Evolutionary conservation across 2,797 vertebrate species (phyloP).

Genomic region (Microhierax caerulescens): DNA sequence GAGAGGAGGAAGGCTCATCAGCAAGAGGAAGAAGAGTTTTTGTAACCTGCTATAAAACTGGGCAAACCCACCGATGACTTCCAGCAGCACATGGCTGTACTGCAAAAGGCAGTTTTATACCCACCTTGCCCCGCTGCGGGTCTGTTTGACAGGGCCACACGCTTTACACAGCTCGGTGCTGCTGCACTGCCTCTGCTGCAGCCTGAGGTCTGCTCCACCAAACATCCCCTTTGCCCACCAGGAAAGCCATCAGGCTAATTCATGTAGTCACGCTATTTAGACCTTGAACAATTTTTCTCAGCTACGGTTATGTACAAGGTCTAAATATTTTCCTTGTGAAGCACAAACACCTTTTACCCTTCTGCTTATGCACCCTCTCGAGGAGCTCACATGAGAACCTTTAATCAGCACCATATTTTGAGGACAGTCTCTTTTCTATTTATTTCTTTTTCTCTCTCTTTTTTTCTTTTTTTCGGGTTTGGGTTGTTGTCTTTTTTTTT

Average conservation of each 20-base stretch:
- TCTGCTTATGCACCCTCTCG: background rate
- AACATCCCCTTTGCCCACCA: background rate
- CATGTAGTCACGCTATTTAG: background rate
- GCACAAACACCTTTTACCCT: background rate
- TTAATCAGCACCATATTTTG: slow-evolving; percentile 40
- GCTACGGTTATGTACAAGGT: slow-evolving; percentile 2
- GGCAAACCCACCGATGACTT: background rate
- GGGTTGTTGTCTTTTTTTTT: background rate
- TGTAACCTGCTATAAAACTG: background rate
- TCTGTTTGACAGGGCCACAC: background rate
- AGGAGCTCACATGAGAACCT: background rate
- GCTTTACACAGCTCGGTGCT: background rate
- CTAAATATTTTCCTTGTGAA: slow-evolving; percentile 57
- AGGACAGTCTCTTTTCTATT: background rate
- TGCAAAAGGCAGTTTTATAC: background rate
- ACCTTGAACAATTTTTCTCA: slow-evolving; percentile 9
- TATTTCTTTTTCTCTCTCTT: background rate
- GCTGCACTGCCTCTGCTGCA: background rate
- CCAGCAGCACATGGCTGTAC: background rate
- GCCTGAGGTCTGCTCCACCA: background rate
- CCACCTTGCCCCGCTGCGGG: background rate
- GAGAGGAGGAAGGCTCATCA: background rate
- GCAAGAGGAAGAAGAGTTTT: background rate
- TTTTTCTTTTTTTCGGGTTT: too few relatives aligned
- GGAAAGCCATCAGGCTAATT: slow-evolving; percentile 9